phyloP scores from a whole-genome alignment of 2,797 vertebrate species.

The Linurgus olivaceus region DNA sequence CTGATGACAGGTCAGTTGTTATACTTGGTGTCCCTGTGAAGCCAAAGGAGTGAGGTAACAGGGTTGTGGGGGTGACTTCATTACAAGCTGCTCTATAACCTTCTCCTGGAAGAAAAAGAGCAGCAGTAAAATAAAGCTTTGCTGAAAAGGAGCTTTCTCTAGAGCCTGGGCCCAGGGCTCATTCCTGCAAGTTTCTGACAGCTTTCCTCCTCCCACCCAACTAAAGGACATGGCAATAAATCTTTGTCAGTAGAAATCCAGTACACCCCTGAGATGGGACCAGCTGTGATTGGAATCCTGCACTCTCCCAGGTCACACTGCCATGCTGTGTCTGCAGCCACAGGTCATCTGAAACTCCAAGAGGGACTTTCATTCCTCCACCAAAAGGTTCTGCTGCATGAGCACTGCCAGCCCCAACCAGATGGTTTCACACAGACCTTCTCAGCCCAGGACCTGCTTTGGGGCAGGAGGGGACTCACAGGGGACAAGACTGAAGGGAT shows the following conservation, averaged over 20 bases:
- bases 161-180: not conserved
- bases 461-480: not conserved
- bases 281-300: not conserved
- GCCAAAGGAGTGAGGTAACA: not conserved
- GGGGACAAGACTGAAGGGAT: not conserved
- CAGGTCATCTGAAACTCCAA: not conserved
- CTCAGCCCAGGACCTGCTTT: not conserved
- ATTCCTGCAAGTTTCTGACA: not conserved
- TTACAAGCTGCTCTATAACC: not conserved
- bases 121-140: not conserved
- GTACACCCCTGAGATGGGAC: not conserved
- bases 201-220: not conserved
- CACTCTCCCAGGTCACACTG: not conserved
- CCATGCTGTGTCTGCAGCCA: not conserved
- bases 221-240: conserved; percentile 28
- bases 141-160: conserved; percentile 15
- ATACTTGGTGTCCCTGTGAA: not conserved
- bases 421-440: not conserved
- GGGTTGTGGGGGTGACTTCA: not conserved
- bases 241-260: conserved; percentile 14
- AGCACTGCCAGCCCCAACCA: fast-evolving
- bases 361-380: not conserved
- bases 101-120: not conserved
- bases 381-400: not conserved
- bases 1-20: conserved; percentile 20